Evolutionary conservation across 2,113 vertebrate species (phyloP).

Genomic region (Gallinago media): DNA sequence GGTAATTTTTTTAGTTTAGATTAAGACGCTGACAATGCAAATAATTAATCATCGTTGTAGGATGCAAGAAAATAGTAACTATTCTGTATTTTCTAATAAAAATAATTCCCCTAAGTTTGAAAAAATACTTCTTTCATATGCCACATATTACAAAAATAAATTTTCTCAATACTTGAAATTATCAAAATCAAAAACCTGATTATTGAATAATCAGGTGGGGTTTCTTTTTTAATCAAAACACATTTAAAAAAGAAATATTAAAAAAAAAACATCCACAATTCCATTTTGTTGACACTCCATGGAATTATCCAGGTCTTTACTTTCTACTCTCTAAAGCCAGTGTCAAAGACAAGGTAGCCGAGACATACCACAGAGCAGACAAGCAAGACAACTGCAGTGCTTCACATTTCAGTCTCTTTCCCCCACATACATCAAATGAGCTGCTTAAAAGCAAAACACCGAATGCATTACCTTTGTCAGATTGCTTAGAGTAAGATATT

Average conservation of each 20-base stretch:
- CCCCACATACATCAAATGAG: neutral
- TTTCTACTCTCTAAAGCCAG: neutral
- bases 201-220: rapidly evolving
- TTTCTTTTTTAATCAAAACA: neutral
- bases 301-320: neutral
- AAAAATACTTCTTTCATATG: neutral
- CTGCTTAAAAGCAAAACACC: constrained; percentile 10
- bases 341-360: neutral
- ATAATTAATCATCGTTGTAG: neutral
- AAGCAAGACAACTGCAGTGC: neutral
- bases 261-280: neutral
- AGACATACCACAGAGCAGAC: neutral
- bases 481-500: constrained; percentile 95
- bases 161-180: neutral
- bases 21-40: neutral
- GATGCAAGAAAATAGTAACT: neutral
- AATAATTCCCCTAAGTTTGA: neutral
- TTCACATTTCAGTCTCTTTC: constrained; percentile 8
- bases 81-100: neutral
- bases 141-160: neutral
- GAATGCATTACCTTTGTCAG: constrained; percentile 92
- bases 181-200: neutral
- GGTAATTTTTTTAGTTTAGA: neutral
- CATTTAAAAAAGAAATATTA: neutral
- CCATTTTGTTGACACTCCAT: neutral